These are phyloP conservation scores for Gulo gulo DNA, from an alignment of 2,113 vertebrate species.

Conservation along the genomic window DNA sequence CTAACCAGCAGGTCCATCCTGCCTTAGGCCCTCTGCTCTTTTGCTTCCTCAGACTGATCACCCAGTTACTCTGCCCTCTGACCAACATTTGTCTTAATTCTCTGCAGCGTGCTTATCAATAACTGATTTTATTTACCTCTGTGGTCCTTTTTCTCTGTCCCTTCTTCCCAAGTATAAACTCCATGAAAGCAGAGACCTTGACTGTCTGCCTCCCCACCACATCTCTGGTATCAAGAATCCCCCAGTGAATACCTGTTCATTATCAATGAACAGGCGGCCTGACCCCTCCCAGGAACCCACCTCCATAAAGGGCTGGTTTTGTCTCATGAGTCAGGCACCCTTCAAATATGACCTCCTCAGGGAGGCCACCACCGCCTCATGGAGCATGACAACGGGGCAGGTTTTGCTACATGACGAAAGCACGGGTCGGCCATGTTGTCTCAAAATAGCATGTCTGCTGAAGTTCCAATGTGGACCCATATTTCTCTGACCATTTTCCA, in stretches of 20 bases:
- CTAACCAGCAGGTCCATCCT: not conserved
- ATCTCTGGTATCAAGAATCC: not conserved
- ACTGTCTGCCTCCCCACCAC: not conserved
- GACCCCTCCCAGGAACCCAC: not conserved
- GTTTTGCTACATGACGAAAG: not conserved
- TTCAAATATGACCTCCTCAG: not conserved
- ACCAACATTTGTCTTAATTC: not conserved
- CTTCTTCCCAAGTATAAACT: not conserved
- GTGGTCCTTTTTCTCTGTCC: not conserved
- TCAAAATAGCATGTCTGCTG: not conserved
- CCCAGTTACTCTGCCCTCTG: not conserved
- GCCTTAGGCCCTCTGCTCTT: not conserved
- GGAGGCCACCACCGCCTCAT: not conserved
- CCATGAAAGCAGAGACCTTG: not conserved
- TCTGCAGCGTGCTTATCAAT: not conserved
- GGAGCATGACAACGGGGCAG: not conserved
- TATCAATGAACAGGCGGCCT: fast-evolving
- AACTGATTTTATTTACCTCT: not conserved
- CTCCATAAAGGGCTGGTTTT: no score
- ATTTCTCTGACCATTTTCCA: not conserved
- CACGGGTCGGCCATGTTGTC: not conserved
- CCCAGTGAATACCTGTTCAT: not conserved
- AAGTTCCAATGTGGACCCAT: not conserved
- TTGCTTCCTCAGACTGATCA: not conserved
- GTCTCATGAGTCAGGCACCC: not conserved